Evolutionary conservation across 1,140 invertebrate species (phyloP), one percentile per base, ranked within the genome.

Genomic region (Drosophila nasuta): DNA sequence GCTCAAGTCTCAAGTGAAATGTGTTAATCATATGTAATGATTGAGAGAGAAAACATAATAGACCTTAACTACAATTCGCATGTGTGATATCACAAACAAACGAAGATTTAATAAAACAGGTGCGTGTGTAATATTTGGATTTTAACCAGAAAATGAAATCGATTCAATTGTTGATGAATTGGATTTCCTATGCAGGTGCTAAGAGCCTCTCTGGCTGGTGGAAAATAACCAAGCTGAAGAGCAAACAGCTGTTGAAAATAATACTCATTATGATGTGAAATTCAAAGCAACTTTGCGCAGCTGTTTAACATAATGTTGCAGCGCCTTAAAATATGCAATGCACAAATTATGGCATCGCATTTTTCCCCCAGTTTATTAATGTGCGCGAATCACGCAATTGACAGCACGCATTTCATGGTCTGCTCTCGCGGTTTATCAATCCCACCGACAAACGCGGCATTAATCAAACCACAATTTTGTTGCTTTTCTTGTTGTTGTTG

Each of bases 71-170:
- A 67, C n/a, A 54, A 33, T 35, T 8, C n/a, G 79, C 82, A 79
- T 85, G 82, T 85, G 82, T 87, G 82, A 86, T 82, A 67, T 52
- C 43, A n/a, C 48, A 43, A 25, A 13, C 30, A 33, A 59, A 1
- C 15, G 11, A 15, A n/a, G 33, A 57, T 41, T 43, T 57, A 15
- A 57, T 57, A 35, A 13, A 73, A 79, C 79, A 86, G 82, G 82
- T 86, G 82, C 70, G 82, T 79, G 82, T 74, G 82, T 76, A 70
- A 72, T 33, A 81, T 57, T 13, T 49, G 13, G 20, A 69, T 69
- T 63, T 30, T 45, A 13, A 51, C 7, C 6, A 57, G 20, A 51
- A 45, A 48, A 10, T 57, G 25, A n/a, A 52, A 48, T 58, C 62
- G 66, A 41, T 65, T 25, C 67, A 81, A 70, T 45, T 60, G 33